Percentiles rank a stretch among this genome's conserved stretches.
Conservation (phyloP, 2,888 invertebrate genomes). For the Periphyllus acericola region DNA sequence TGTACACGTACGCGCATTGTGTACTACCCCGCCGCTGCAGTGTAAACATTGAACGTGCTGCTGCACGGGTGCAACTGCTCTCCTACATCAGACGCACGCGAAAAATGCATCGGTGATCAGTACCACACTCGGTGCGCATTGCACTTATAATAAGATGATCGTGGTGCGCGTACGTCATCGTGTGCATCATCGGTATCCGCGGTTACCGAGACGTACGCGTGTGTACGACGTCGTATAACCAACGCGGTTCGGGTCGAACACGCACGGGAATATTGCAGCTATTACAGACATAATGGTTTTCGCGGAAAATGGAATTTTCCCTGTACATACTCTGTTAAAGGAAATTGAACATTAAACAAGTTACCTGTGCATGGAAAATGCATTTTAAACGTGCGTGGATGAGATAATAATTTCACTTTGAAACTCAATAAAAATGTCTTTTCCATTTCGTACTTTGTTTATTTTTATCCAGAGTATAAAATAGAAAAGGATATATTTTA, state of each 20-base stretch:
- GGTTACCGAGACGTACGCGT: too few relatives aligned
- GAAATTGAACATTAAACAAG: conserved; percentile 49
- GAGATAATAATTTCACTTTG: conserved; percentile 30
- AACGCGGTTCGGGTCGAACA: too few relatives aligned
- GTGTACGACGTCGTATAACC: too few relatives aligned
- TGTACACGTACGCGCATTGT: not conserved
- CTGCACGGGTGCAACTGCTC: not conserved
- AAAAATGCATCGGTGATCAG: not conserved
- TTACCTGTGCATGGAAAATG: conserved; percentile 24
- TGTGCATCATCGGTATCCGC: too few relatives aligned
- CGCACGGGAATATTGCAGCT: not conserved
- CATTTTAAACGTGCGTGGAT: conserved; percentile 37
- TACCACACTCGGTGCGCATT: not conserved
- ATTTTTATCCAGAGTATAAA: not conserved
- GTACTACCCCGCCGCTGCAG: not conserved
- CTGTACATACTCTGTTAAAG: conserved; percentile 22
- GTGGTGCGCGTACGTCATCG: too few relatives aligned
- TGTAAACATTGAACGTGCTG: conserved; percentile 15
- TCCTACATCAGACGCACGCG: not conserved
- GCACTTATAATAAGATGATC: too few relatives aligned
- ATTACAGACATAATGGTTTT: conserved; percentile 3
- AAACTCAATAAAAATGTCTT: conserved; percentile 49
- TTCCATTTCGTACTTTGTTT: not conserved
- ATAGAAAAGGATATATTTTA: conserved; percentile 1
- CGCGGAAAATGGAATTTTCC: conserved; percentile 19